These are phyloP conservation scores for Kryptopterus vitreolus DNA, from an alignment of 2,797 vertebrate genomes.

Conservation along the genomic window DNA sequence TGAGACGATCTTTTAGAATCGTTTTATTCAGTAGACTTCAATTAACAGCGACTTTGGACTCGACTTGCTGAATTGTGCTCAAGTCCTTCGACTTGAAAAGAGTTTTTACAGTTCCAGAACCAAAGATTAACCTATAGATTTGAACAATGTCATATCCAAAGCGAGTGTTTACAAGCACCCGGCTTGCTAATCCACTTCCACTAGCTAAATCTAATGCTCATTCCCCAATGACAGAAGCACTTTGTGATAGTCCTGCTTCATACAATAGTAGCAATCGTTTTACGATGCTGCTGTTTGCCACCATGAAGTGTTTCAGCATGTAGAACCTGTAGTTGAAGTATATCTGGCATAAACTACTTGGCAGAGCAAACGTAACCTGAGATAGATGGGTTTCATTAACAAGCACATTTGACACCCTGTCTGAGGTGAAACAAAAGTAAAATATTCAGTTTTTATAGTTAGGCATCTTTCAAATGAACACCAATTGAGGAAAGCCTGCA, in stretches of 20 bases:
- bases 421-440: background rate
- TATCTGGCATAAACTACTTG: background rate
- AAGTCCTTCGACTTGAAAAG: background rate
- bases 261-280: background rate
- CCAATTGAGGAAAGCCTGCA: background rate
- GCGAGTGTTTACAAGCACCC: background rate
- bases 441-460: background rate
- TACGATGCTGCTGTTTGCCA: background rate
- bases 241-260: background rate
- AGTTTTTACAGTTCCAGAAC: background rate
- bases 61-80: background rate
- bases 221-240: background rate
- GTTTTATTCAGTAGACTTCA: too few relatives aligned
- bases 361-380: background rate
- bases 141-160: background rate
- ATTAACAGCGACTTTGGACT: background rate
- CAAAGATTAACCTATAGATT: background rate
- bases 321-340: background rate
- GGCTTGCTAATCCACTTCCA: background rate
- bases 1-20: background rate
- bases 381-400: background rate
- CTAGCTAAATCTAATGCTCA: background rate
- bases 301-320: background rate
- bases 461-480: background rate
- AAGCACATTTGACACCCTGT: background rate